phyloP scores from a whole-genome alignment of 2,113 vertebrate genomes.

The Mandrillus leucophaeus region DNA sequence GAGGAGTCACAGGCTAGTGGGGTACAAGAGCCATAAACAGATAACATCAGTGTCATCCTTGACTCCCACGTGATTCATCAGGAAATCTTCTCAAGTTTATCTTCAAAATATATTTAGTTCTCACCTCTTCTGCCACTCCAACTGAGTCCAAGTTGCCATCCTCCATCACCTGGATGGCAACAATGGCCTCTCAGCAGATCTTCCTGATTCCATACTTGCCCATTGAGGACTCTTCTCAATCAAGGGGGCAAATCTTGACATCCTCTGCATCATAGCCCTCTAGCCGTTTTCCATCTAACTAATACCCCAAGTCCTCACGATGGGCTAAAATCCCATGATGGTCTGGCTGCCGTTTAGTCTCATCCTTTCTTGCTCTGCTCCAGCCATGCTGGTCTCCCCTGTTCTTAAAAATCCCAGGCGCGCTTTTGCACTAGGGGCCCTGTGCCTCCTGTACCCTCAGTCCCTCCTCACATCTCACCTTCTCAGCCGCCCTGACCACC shows the following conservation, averaged over 20 bases:
- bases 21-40: too few relatives aligned
- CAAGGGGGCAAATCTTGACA: background rate
- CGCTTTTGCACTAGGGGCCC: background rate
- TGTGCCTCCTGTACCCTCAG: background rate
- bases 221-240: background rate
- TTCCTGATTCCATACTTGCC: background rate
- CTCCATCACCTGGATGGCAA: background rate
- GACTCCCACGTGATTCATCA: background rate
- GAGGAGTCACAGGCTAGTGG: background rate
- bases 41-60: background rate
- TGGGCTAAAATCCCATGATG: background rate
- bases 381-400: background rate
- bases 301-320: background rate
- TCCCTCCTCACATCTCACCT: background rate
- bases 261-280: background rate
- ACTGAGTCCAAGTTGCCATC: too few relatives aligned
- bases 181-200: background rate
- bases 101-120: background rate
- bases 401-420: background rate
- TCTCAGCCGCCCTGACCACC: background rate
- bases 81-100: background rate
- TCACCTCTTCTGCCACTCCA: background rate
- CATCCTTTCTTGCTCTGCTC: background rate
- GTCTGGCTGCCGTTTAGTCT: background rate
- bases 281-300: too few relatives aligned